Evolutionary conservation across 2,797 vertebrate species (phyloP), one percentile per base, ranked within the genome.

Genomic region (Thalassophryne amazonica): DNA sequence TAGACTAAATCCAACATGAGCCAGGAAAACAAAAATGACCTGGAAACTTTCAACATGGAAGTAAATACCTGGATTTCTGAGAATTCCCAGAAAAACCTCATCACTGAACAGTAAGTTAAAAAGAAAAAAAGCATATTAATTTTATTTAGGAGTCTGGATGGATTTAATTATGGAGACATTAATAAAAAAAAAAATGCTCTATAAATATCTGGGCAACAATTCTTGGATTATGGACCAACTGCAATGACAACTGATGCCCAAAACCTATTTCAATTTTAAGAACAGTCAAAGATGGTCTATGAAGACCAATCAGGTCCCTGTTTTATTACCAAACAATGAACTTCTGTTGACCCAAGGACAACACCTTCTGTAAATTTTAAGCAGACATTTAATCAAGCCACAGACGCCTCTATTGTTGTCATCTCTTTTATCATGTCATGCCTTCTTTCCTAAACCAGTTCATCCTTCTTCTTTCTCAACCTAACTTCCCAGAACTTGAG

Each of bases 221-320:
- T 33, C 19, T 40, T 8, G 23, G 33, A 35, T 38, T 31, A 22
- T 7, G 16, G 19, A 6, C n/a, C 36, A 2, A 12, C 16, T 31
- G 60, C 45, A 31, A 25, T 15, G 31, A 52, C 22, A 36, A 46
- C 25, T 11, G 20, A n/a, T 4, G 8, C 13, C 4, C 18, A 4
- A 4, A 55, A 32, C 18, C 43, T 60, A 61, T 38, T 67, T 75
- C 37, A 53, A 36, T 38, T 47, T 40, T 49, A 41, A 50, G 13
- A 29, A 27, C 20, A 43, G 37, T 9, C 22, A 24, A 5, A 2
- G 20, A 22, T 5, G 14, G 7, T 7, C 27, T 58, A 50, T 48
- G 13, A 39, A 43, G 31, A 29, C 22, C 15, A 9, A 58, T 37
- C 38, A 33, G 35, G 52, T 24, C 36, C 3, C 28, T 31, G 56